phyloP scores from a whole-genome alignment of 2,888 invertebrate genomes.

The Hirudinaria manillensis region DNA sequence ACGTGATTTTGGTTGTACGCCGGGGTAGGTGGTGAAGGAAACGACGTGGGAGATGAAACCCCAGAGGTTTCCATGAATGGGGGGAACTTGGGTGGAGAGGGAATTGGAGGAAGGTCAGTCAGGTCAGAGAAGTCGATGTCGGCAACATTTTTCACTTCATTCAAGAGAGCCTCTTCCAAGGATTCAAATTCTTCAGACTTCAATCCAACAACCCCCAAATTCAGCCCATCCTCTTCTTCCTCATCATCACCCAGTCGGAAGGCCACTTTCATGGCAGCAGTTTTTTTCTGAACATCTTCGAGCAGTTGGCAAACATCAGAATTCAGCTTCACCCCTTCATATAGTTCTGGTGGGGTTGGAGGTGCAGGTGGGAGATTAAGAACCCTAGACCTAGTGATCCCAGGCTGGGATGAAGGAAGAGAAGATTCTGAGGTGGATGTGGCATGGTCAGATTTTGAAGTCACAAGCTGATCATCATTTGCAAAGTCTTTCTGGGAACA shows the following conservation, averaged over 20 bases:
- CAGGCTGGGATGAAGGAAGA: background rate
- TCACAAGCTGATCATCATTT: background rate
- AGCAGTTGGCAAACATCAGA: slow-evolving; percentile 2
- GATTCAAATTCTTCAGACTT: background rate
- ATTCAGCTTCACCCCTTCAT: background rate
- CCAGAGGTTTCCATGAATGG: slow-evolving; percentile 6
- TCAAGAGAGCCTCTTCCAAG: background rate
- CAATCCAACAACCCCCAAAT: background rate
- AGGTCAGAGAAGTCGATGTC: background rate
- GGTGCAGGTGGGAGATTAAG: slow-evolving; percentile 21
- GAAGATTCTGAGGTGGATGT: background rate
- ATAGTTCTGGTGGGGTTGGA: slow-evolving; percentile 21
- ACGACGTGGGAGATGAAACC: slow-evolving; percentile 16
- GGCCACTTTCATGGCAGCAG: slow-evolving; percentile 11
- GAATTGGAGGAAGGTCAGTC: slow-evolving; percentile 21
- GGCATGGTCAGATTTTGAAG: background rate
- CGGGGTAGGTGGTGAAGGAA: slow-evolving; percentile 21
- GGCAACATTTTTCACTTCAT: background rate
- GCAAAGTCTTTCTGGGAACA: background rate
- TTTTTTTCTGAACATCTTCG: slow-evolving; percentile 16
- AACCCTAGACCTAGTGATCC: background rate
- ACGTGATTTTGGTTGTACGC: background rate
- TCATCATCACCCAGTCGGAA: slow-evolving; percentile 6
- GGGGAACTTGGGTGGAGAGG: slow-evolving; percentile 16
- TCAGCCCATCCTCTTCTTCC: background rate